Percentiles rank a stretch among this genome's conserved stretches.
These are phyloP conservation scores for Anneissia japonica DNA, from an alignment of 35 echinoderm and acorn worm species.

Conservation along the genomic window DNA sequence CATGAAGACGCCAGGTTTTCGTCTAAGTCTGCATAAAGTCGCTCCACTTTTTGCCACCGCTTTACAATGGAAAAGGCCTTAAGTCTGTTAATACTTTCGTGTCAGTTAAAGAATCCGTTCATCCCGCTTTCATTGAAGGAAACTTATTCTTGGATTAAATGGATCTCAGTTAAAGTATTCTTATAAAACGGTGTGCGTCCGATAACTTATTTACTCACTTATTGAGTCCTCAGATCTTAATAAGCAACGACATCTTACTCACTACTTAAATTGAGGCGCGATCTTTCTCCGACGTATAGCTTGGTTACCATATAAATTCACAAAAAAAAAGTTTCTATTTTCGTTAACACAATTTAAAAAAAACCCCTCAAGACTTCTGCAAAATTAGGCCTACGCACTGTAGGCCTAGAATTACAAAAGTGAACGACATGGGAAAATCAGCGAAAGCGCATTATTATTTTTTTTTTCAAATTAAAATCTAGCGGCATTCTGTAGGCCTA, in stretches of 20 bases:
- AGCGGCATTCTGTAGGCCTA: too few species aligned
- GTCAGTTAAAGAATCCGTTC: not conserved
- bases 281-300: too few species aligned
- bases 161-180: not conserved
- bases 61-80: not conserved
- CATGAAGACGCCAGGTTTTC: not conserved
- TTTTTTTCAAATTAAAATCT: too few species aligned
- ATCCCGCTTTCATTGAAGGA: not conserved
- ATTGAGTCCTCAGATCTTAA: not conserved
- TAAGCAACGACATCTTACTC: not conserved
- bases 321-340: too few species aligned
- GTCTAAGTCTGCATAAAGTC: not conserved
- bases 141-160: not conserved
- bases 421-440: too few species aligned
- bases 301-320: too few species aligned
- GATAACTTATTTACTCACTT: not conserved
- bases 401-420: too few species aligned
- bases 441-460: too few species aligned
- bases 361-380: too few species aligned
- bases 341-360: too few species aligned
- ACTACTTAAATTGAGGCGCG: too few species aligned
- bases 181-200: not conserved
- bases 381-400: too few species aligned
- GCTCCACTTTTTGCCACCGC: not conserved
- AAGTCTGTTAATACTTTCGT: not conserved